phyloP scores from a whole-genome alignment of 2,797 vertebrate genomes.

The Megalops cyprinoides region DNA sequence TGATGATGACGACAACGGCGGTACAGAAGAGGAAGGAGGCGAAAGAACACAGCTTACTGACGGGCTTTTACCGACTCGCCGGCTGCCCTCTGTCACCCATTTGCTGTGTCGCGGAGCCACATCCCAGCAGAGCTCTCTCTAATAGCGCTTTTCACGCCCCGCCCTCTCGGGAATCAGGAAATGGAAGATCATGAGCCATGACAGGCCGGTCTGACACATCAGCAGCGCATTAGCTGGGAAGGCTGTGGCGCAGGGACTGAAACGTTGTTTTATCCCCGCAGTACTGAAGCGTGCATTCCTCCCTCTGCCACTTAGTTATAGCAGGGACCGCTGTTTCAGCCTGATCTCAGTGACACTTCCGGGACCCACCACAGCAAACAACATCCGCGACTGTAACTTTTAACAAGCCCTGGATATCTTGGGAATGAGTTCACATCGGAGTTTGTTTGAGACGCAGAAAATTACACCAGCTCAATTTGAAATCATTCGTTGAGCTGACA shows the following conservation, averaged over 20 bases:
- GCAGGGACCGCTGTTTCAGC: background rate
- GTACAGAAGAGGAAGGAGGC: no score
- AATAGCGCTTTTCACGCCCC: background rate
- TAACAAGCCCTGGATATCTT: no score
- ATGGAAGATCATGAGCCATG: background rate
- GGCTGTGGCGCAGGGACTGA: background rate
- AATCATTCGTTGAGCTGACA: no score
- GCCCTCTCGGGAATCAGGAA: background rate
- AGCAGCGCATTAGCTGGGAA: background rate
- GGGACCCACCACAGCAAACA: background rate
- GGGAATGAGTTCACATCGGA: no score
- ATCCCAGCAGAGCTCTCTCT: background rate
- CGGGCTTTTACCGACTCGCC: background rate
- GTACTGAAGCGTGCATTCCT: conserved; percentile 1
- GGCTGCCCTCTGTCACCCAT: background rate
- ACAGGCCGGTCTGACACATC: background rate
- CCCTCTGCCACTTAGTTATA: background rate
- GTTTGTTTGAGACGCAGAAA: no score
- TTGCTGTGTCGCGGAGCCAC: background rate
- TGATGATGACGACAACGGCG: background rate
- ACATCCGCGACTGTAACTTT: background rate
- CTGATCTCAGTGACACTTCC: background rate
- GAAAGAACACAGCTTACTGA: no score
- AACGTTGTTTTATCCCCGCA: background rate
- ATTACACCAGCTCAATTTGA: no score